Evolutionary conservation across 1,140 invertebrate species (phyloP), one percentile per base, ranked within the genome.

Genomic region (Mesaphorura yosii): DNA sequence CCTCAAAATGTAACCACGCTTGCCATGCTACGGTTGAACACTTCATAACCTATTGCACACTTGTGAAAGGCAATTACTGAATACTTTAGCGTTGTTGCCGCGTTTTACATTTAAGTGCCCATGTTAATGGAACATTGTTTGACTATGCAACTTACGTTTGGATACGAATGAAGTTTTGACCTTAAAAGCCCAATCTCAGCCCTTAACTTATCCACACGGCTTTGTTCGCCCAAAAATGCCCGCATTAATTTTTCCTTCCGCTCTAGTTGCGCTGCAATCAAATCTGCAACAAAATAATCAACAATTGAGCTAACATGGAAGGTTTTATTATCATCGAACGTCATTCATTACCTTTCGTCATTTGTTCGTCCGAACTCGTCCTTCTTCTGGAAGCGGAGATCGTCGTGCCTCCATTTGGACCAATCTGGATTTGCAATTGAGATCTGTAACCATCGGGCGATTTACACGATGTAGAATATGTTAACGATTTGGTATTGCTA

Each of bases 401-500:
- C 19, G 52, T 57, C 14, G 42, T 51, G 28, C 55, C 52, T 15
- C 55, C 59, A 17, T 42, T 1, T 22, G 55, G 55, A 34, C 59
- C 55, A 31, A 60, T 54, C 20, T 57, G 55, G 23, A 60, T 57
- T 39, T 57, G 59, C 1, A 57, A 39, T 20, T 57, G 55, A 28
- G 59, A 49, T 25, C 55, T 51, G 27, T 53, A 60, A 12, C 58
- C 58, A 42, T 60, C 58, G 22, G 53, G 34, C 6, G 50, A 56
- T 37, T 54, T 57, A 38, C 57, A 51, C 41, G 46, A 56, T 34
- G 53, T 51, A 38, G 58, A 60, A 49, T 60, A 60, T 40, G 51
- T 57, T 17, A 60, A 28, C 31, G 49, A 51, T 48, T 48, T 53
- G 31, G 31, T 10, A 34, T 10, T 34, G 10, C 31, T 34, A 34